Percentiles rank a stretch among this genome's conserved stretches.
phyloP scores from a whole-genome alignment of 2,113 vertebrate genomes.

The Chlorodrepanis virens region DNA sequence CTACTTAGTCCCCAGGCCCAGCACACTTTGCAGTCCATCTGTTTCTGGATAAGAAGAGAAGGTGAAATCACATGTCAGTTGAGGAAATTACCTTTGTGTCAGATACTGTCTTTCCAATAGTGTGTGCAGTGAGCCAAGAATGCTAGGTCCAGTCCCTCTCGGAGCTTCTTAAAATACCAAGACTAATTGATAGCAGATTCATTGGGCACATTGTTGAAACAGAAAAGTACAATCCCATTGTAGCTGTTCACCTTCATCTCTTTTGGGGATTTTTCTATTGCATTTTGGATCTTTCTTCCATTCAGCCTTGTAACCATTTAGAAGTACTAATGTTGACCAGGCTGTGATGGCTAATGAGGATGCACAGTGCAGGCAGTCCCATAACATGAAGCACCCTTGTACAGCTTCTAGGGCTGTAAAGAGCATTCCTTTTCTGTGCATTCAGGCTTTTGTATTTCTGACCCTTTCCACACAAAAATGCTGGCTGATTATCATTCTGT shows the following conservation, averaged over 20 bases:
- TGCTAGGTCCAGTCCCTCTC: background rate
- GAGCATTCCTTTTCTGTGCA: background rate
- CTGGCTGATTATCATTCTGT: background rate
- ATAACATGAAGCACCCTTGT: background rate
- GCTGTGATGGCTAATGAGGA: background rate
- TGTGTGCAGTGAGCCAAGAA: background rate
- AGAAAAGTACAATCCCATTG: background rate
- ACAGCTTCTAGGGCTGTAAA: background rate
- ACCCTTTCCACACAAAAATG: background rate
- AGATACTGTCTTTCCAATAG: background rate
- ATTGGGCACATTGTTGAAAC: background rate
- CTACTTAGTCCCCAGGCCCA: background rate
- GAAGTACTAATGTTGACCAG: background rate
- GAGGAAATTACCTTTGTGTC: background rate
- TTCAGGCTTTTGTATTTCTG: background rate
- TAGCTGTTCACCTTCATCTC: background rate
- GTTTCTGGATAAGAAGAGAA: background rate
- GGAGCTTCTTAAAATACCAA: background rate
- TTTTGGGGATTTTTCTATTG: background rate
- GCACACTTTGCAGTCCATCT: background rate
- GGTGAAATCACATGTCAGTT: background rate
- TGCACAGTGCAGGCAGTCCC: background rate
- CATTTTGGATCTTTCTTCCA: background rate
- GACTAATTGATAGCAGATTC: background rate
- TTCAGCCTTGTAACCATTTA: background rate